Percentiles rank a stretch among this genome's conserved stretches.
phyloP scores from a whole-genome alignment of 2,888 invertebrate species.

The Diachrysia chrysitis region DNA sequence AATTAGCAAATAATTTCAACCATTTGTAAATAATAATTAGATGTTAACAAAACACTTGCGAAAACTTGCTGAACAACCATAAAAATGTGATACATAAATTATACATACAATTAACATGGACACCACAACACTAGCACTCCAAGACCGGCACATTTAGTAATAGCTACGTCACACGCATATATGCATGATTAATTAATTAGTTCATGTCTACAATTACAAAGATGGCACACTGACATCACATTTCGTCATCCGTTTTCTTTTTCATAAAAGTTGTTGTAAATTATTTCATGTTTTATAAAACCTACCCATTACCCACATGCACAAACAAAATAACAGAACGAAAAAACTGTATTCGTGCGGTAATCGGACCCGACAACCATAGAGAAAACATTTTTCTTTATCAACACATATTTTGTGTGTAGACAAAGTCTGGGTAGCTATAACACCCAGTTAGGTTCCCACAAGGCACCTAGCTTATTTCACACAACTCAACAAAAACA shows the following conservation, averaged over 20 bases:
- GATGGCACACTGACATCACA: constrained; percentile 17
- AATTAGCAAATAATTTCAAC: background rate
- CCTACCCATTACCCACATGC: background rate
- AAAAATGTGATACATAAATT: constrained; percentile 1
- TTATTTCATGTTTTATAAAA: background rate
- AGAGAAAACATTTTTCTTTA: background rate
- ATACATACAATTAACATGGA: constrained; percentile 9
- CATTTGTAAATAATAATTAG: background rate
- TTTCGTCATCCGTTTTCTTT: constrained; percentile 23
- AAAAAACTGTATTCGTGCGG: background rate
- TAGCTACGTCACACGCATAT: constrained; percentile 21
- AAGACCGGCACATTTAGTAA: constrained; percentile 24
- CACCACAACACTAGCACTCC: constrained; percentile 30
- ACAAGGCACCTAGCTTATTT: constrained; percentile 13
- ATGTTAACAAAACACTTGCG: background rate
- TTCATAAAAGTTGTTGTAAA: background rate
- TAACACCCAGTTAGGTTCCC: constrained; percentile 12
- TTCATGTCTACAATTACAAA: constrained; percentile 35
- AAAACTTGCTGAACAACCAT: background rate
- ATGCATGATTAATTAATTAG: constrained; percentile 34
- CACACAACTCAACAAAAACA: constrained; percentile 42
- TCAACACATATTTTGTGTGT: no score
- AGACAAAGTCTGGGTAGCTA: background rate
- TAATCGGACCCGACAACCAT: background rate
- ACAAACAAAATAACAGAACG: background rate